Conservation (phyloP, 2,113 vertebrate species). For the Phrynocephalus versicolor region DNA sequence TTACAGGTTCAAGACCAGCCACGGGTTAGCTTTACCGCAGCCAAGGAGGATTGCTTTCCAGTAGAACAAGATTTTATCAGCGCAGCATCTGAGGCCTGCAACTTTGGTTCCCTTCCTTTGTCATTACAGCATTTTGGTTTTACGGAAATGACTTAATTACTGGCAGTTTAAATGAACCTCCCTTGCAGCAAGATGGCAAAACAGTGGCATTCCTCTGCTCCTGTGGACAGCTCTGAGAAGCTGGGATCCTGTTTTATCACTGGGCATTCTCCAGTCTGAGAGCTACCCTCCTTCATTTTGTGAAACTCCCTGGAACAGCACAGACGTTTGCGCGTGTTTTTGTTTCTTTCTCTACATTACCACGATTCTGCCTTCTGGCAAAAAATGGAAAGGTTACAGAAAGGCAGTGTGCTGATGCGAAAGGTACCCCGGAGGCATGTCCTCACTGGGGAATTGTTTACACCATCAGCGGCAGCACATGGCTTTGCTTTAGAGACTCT, state of each 20-base stretch:
- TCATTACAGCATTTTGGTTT: neutral
- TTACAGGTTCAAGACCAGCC: neutral
- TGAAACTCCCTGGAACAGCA: neutral
- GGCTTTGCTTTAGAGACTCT: neutral
- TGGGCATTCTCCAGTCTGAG: neutral
- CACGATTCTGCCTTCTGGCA: neutral
- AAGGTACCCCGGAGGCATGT: accelerated
- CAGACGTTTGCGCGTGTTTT: neutral
- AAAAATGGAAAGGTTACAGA: neutral
- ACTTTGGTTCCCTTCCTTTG: neutral
- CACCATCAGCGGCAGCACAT: neutral
- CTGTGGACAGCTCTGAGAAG: neutral
- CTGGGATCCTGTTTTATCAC: accelerated
- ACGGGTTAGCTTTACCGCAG: neutral
- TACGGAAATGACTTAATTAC: neutral
- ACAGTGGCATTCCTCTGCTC: accelerated
- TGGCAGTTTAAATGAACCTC: neutral
- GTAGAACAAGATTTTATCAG: neutral
- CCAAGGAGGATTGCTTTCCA: neutral
- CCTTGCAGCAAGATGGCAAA: neutral
- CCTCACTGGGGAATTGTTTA: neutral
- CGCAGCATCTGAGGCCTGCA: neutral
- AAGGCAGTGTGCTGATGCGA: neutral
- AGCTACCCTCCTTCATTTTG: neutral
- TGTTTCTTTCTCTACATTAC: neutral